Evolutionary conservation across 2,797 vertebrate genomes (phyloP).

Genomic region (Cottoperca gobio): DNA sequence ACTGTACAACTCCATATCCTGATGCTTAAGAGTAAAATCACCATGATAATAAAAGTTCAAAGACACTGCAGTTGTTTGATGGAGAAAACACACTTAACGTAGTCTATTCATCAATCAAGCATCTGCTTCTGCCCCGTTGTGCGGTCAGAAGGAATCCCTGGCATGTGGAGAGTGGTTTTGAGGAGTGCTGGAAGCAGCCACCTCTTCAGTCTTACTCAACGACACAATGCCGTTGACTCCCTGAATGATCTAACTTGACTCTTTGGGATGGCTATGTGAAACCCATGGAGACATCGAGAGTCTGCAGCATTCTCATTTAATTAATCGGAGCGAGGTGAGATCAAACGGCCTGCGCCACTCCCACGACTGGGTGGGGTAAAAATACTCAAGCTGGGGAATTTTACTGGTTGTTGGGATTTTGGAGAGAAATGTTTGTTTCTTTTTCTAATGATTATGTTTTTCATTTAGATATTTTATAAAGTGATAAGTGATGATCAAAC

Average conservation of each 20-base stretch:
- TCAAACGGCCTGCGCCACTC: constrained; percentile 68
- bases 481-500: constrained; percentile 65
- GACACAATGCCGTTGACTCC: constrained; percentile 65
- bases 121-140: constrained; percentile 70
- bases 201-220: constrained; percentile 69
- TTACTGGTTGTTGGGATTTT: constrained; percentile 16
- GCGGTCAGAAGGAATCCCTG: constrained; percentile 77
- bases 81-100: constrained; percentile 67
- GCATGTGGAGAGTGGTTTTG: constrained; percentile 74
- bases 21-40: constrained; percentile 23
- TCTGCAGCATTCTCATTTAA: constrained; percentile 73
- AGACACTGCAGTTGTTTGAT: constrained; percentile 55
- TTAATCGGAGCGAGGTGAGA: constrained; percentile 73
- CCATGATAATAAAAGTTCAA: constrained; percentile 64
- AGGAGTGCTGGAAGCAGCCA: constrained; percentile 69
- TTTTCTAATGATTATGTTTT: constrained; percentile 52
- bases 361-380: constrained; percentile 39
- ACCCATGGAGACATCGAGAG: constrained; percentile 73
- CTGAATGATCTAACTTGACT: constrained; percentile 48
- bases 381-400: not conserved
- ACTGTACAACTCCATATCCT: not conserved
- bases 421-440: constrained; percentile 54
- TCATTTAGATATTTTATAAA: constrained; percentile 65
- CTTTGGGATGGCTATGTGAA: constrained; percentile 62
- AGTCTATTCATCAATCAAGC: constrained; percentile 69